phyloP scores from a whole-genome alignment of 2,113 vertebrate species.

The Orientallactaga bullata region DNA sequence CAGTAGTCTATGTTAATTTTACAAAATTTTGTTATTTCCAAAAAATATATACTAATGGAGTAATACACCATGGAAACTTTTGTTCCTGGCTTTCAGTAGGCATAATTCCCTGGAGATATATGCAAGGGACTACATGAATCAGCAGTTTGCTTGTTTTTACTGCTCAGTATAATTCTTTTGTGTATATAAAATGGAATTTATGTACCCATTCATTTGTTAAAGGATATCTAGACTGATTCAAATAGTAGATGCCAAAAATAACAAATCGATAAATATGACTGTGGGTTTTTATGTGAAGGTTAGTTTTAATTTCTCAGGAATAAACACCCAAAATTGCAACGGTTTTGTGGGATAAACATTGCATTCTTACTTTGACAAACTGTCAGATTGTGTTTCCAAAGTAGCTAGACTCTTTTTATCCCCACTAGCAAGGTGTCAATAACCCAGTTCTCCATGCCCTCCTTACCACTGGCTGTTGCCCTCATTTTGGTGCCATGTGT shows the following conservation, averaged over 20 bases:
- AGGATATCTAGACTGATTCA: not conserved
- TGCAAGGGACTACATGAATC: not conserved
- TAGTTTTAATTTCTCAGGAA: not conserved
- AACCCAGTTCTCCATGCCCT: not conserved
- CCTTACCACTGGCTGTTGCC: not conserved
- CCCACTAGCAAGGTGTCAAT: not conserved
- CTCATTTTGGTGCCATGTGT: not conserved
- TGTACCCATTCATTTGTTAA: not conserved
- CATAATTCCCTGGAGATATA: not conserved
- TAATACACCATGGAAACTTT: not conserved
- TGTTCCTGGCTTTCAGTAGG: not conserved
- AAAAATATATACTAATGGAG: not conserved
- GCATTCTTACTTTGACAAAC: not conserved
- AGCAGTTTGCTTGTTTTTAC: not conserved
- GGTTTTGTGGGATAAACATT: not conserved
- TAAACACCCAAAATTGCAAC: not conserved
- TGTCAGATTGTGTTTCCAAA: not conserved
- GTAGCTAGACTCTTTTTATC: not conserved
- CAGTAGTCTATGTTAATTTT: not conserved
- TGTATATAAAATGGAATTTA: not conserved
- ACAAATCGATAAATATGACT: not conserved
- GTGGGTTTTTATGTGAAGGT: not conserved
- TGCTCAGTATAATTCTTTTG: not conserved
- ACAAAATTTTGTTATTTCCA: not conserved
- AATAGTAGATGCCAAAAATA: not conserved